Percentiles rank a stretch among this genome's conserved stretches.
Conservation (phyloP, 2,113 vertebrate genomes). For the Channa maculata region DNA sequence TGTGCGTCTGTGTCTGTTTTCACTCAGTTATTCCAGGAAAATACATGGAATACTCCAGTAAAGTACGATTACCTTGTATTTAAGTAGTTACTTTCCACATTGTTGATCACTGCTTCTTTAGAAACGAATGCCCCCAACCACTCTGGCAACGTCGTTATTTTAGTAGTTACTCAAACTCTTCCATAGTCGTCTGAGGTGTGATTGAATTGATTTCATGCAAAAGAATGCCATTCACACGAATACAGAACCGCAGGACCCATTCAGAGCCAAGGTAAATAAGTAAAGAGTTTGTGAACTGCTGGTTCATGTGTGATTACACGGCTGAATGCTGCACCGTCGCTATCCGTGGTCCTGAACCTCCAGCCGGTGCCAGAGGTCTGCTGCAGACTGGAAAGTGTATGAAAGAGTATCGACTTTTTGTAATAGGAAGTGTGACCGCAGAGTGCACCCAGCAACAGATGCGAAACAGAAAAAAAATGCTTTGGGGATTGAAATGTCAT, state of each 20-base stretch:
- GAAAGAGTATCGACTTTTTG: constrained; percentile 80
- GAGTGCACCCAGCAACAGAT: constrained; percentile 74
- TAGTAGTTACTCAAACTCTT: not conserved
- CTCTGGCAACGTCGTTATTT: not conserved
- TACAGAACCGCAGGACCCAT: constrained; percentile 10
- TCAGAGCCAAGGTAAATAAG: constrained; percentile 15
- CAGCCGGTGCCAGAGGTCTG: constrained; percentile 67
- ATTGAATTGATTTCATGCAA: constrained; percentile 36
- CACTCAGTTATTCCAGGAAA: too few relatives aligned
- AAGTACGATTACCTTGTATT: too few relatives aligned
- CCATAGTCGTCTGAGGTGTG: constrained; percentile 11
- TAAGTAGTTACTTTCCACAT: too few relatives aligned
- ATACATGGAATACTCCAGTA: too few relatives aligned
- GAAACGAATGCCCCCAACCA: constrained; percentile 7
- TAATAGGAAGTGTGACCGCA: constrained; percentile 79
- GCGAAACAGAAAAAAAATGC: constrained; percentile 69
- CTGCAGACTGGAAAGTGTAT: constrained; percentile 64
- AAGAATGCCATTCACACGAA: constrained; percentile 22
- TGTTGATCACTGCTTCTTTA: not conserved
- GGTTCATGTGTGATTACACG: constrained; percentile 57
- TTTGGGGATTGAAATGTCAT: constrained; percentile 82
- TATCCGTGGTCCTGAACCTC: constrained; percentile 81
- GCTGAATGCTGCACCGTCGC: constrained; percentile 66
- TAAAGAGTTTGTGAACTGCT: constrained; percentile 19
- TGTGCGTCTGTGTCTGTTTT: too few relatives aligned